These are phyloP conservation scores for Xylocampa areola DNA, from an alignment of 2,888 invertebrate species.

Conservation along the genomic window DNA sequence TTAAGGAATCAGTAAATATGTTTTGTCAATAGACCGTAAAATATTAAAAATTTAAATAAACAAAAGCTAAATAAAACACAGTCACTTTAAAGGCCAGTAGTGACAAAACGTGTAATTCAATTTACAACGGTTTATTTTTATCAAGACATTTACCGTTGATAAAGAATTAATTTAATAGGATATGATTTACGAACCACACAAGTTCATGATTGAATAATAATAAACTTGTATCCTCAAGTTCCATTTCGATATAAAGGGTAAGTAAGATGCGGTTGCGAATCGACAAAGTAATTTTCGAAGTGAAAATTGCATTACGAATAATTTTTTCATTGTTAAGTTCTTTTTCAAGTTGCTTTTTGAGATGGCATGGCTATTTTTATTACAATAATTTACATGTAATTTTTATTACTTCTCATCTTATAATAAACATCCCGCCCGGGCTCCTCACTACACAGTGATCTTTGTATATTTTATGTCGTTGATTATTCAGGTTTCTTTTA, in stretches of 20 bases:
- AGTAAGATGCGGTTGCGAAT: slow-evolving; percentile 71
- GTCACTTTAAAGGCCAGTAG: slow-evolving; percentile 25
- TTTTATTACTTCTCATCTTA: slow-evolving; percentile 55
- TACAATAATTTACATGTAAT: slow-evolving; percentile 57
- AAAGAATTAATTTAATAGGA: slow-evolving; percentile 64
- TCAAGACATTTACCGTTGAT: slow-evolving; percentile 44
- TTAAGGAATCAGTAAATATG: not conserved
- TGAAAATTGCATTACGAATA: slow-evolving; percentile 80
- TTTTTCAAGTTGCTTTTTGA: slow-evolving; percentile 52
- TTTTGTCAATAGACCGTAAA: slow-evolving; percentile 2
- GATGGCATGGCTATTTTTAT: slow-evolving; percentile 61
- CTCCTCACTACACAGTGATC: slow-evolving; percentile 35
- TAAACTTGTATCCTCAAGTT: slow-evolving; percentile 56
- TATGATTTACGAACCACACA: slow-evolving; percentile 57
- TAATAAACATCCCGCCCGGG: slow-evolving; percentile 52
- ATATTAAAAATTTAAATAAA: slow-evolving; percentile 19
- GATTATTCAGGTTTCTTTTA: slow-evolving; percentile 38
- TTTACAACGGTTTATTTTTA: slow-evolving; percentile 61
- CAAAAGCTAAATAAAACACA: too few relatives aligned
- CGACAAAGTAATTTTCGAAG: slow-evolving; percentile 74
- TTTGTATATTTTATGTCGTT: slow-evolving; percentile 46
- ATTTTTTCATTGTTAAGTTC: slow-evolving; percentile 58
- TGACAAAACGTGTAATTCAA: slow-evolving; percentile 54
- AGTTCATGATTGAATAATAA: slow-evolving; percentile 68
- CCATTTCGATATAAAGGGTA: slow-evolving; percentile 68